These are phyloP conservation scores for Diabrotica undecimpunctata DNA, from an alignment of 1,140 invertebrate genomes.

Conservation along the genomic window DNA sequence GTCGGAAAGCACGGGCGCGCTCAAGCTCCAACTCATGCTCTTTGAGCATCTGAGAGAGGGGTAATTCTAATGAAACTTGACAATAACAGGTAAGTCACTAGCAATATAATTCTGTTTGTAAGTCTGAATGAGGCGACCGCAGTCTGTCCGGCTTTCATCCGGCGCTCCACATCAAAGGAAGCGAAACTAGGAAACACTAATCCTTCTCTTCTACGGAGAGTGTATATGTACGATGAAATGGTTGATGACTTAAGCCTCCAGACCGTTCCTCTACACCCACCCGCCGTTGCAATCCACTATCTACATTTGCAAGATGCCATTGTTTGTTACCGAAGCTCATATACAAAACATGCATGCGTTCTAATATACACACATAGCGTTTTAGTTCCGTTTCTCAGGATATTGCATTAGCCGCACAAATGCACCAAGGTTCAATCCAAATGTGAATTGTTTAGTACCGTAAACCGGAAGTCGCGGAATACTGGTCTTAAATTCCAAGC, in stretches of 20 bases:
- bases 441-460: too few relatives aligned
- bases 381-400: too few relatives aligned
- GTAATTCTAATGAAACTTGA: slow-evolving; percentile 29
- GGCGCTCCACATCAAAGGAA: slow-evolving; percentile 34
- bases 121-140: slow-evolving; percentile 29
- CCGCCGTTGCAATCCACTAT: too few relatives aligned
- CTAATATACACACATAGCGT: too few relatives aligned
- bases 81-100: slow-evolving; percentile 34
- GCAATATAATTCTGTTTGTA: slow-evolving; percentile 38
- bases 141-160: slow-evolving; percentile 30
- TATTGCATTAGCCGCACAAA: too few relatives aligned
- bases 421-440: too few relatives aligned
- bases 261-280: not conserved
- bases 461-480: too few relatives aligned
- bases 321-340: too few relatives aligned
- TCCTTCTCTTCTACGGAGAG: not conserved
- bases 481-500: too few relatives aligned
- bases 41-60: slow-evolving; percentile 16
- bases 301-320: too few relatives aligned
- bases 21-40: not conserved
- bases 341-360: too few relatives aligned
- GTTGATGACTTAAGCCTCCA: slow-evolving; percentile 2
- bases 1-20: not conserved
- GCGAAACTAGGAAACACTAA: slow-evolving; percentile 12
- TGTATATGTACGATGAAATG: slow-evolving; percentile 2